These are phyloP conservation scores for Scolopax mira DNA, from an alignment of 2,113 vertebrate species.

Conservation along the genomic window DNA sequence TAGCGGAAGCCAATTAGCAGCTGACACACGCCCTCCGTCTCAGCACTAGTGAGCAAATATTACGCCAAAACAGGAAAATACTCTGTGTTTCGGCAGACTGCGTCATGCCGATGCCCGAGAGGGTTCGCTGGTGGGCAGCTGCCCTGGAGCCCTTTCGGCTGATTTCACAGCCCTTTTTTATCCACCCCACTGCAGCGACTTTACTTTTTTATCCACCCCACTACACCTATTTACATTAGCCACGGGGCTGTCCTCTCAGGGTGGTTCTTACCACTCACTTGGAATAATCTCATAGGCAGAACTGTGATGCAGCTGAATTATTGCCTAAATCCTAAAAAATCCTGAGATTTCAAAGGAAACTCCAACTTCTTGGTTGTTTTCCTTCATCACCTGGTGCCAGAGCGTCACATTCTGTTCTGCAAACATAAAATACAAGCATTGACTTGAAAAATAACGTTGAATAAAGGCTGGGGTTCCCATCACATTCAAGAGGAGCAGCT, in stretches of 20 bases:
- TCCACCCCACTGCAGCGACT: accelerated
- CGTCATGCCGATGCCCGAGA: accelerated
- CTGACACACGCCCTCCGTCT: accelerated
- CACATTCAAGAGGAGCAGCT: neutral
- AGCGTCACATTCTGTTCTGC: neutral
- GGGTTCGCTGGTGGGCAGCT: neutral
- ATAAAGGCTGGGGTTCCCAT: neutral
- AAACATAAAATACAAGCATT: neutral
- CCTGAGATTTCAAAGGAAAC: neutral
- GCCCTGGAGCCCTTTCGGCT: accelerated
- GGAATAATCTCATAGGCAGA: neutral
- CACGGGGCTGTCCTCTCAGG: neutral
- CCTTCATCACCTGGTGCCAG: neutral
- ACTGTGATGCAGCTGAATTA: neutral
- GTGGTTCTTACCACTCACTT: neutral
- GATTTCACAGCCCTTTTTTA: neutral
- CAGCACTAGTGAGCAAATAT: accelerated
- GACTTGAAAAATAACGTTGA: neutral
- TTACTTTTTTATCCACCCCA: neutral
- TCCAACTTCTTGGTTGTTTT: neutral
- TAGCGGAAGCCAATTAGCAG: neutral
- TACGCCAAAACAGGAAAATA: neutral
- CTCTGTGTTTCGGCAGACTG: neutral
- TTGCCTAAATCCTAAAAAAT: neutral
- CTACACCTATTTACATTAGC: neutral